Base-by-base conservation (phyloP, 2,113 vertebrate genomes). In the Myotis brandtii region DNA sequence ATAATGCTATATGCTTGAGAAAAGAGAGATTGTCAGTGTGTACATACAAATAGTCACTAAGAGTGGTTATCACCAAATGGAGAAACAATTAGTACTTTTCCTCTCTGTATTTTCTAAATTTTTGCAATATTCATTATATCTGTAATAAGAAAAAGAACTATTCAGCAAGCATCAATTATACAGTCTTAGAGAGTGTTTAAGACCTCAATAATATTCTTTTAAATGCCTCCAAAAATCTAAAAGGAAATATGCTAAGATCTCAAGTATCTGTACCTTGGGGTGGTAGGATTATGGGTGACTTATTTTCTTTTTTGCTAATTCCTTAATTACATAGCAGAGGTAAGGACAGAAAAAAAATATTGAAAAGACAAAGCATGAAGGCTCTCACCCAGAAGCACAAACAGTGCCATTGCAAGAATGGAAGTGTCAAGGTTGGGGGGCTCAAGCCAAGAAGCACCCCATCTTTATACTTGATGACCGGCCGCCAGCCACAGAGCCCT, bases 301-400 rank as follows among this genome's bases (percentile, higher is more conserved):
- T 89, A 30, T 79, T 95, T 91, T 93, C 77, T 73, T 89, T 64
- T 69, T 54, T 86, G 86, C 67, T 93, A 94, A 91, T 85, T 82
- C 30, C 32, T 92, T 82, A 96, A 77, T 89, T 52, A 89, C n/a
- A 89, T 2, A 54, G 5, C 23, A 95, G 46, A 76, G 25, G 9
- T 76, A 86, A 86, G 54, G 30, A 93, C 27, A 80, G 23, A 46
- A 54, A 54, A 54, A 76, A 81, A 70, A 50, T 50, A 77, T 27
- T 76, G 48, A 50, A 67, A 73, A 86, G 32, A 27, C 64, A 89
- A 92, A 81, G n/a, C 2, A 0, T 9, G 25, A 87, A 73, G 18
- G 17, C 17, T 62, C n/a, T 73, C 62, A 62, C 43, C 18, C 72
- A 86, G 88, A 73, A 86, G 48, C 40, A n/a, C 62, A 79, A 77